These are phyloP conservation scores for Spinus olivaceus DNA, from an alignment of 2,797 vertebrate genomes.

Conservation along the genomic window DNA sequence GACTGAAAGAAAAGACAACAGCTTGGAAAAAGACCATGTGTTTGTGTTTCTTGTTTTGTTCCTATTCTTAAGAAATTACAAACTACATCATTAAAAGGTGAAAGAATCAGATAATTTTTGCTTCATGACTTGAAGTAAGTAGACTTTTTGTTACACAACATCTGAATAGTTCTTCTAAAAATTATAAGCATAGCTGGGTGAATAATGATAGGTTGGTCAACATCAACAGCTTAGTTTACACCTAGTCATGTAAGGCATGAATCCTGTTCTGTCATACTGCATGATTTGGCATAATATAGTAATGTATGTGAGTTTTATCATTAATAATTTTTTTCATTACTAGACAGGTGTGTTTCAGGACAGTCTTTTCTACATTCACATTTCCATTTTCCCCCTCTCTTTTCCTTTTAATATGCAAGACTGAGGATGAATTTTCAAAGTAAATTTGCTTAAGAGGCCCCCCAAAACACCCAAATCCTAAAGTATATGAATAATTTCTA, in stretches of 20 bases:
- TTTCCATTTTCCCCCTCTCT: background rate
- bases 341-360: background rate
- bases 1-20: background rate
- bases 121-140: background rate
- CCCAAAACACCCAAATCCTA: background rate
- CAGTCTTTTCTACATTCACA: rapidly evolving
- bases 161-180: background rate
- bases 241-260: background rate
- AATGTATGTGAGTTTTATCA: background rate
- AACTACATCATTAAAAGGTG: background rate
- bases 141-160: background rate
- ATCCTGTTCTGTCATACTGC: background rate
- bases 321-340: background rate
- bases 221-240: background rate
- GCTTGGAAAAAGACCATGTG: background rate
- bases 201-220: background rate
- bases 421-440: background rate
- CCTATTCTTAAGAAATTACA: background rate
- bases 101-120: background rate
- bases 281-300: background rate
- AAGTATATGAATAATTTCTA: background rate
- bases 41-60: background rate
- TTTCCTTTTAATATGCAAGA: background rate
- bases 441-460: background rate
- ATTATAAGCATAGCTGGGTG: background rate